Conservation (phyloP, 2,888 invertebrate species). For the Eupithecia inturbata region DNA sequence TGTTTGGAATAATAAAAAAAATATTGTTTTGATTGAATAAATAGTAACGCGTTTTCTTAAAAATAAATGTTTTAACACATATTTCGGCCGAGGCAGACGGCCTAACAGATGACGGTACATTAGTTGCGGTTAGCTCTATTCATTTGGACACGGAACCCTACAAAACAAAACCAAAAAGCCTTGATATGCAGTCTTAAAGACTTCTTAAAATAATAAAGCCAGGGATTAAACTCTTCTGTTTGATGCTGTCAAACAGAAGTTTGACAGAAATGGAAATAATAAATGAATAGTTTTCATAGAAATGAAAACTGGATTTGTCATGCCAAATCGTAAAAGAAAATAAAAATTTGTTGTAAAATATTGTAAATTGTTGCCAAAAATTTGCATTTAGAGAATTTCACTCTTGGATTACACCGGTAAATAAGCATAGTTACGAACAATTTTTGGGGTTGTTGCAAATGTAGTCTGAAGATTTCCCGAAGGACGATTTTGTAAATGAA, state of each 20-base stretch:
- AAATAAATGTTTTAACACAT: too few relatives aligned
- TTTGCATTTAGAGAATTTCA: neutral
- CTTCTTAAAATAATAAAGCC: neutral
- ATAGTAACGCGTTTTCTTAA: too few relatives aligned
- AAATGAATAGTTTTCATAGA: too few relatives aligned
- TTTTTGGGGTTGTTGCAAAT: neutral
- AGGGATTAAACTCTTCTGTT: neutral
- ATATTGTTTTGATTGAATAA: too few relatives aligned
- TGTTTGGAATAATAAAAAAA: too few relatives aligned
- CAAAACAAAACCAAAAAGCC: neutral
- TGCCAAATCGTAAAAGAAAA: neutral
- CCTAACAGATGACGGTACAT: neutral
- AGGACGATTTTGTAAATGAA: neutral
- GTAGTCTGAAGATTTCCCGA: neutral
- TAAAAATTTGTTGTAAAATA: conserved; percentile 15
- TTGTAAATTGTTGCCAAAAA: conserved; percentile 1
- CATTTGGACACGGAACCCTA: neutral
- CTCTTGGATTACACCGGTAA: neutral
- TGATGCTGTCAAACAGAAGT: neutral
- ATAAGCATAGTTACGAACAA: neutral
- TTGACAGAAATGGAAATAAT: too few relatives aligned
- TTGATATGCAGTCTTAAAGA: neutral
- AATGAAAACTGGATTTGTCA: conserved; percentile 4
- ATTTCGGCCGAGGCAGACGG: neutral
- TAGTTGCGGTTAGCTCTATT: too few relatives aligned